phyloP scores from a whole-genome alignment of 2,888 invertebrate species.

The Eremobia ochroleuca region DNA sequence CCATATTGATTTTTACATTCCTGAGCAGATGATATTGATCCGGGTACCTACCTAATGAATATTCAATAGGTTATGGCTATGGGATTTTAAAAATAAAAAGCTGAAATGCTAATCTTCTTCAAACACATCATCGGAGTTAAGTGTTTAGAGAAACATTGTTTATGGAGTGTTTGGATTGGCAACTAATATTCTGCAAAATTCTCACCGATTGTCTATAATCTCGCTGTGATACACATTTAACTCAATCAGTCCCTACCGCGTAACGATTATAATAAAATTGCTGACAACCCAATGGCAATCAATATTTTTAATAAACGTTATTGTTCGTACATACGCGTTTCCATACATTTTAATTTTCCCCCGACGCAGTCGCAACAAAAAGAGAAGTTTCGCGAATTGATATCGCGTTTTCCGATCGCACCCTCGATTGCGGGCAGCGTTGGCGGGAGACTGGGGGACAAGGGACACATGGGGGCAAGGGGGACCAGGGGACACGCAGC shows the following conservation, averaged over 20 bases:
- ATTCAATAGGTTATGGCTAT: slow-evolving; percentile 24
- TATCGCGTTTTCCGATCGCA: slow-evolving; percentile 82
- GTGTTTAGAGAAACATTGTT: background rate
- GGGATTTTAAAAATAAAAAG: slow-evolving; percentile 27
- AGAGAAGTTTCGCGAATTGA: slow-evolving; percentile 80
- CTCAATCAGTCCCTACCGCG: slow-evolving; percentile 5
- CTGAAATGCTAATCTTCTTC: slow-evolving; percentile 27
- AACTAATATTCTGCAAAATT: background rate
- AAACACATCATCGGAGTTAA: slow-evolving; percentile 9
- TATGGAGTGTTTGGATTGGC: background rate
- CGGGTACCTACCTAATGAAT: slow-evolving; percentile 43
- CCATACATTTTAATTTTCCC: slow-evolving; percentile 79
- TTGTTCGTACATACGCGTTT: slow-evolving; percentile 61
- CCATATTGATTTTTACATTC: slow-evolving; percentile 60
- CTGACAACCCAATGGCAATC: slow-evolving; percentile 43
- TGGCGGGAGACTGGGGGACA: slow-evolving; percentile 35
- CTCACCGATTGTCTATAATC: background rate
- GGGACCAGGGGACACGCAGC: slow-evolving; percentile 50
- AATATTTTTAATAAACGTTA: slow-evolving; percentile 67
- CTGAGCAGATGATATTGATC: slow-evolving; percentile 51
- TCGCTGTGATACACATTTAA: background rate
- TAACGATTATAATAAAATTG: slow-evolving; percentile 33
- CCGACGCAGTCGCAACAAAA: slow-evolving; percentile 69
- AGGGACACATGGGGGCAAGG: slow-evolving; percentile 14
- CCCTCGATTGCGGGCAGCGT: slow-evolving; percentile 71